Evolutionary conservation across 2,888 invertebrate species (phyloP), one percentile per base, ranked within the genome.

Genomic region (Yponomeuta cagnagella): DNA sequence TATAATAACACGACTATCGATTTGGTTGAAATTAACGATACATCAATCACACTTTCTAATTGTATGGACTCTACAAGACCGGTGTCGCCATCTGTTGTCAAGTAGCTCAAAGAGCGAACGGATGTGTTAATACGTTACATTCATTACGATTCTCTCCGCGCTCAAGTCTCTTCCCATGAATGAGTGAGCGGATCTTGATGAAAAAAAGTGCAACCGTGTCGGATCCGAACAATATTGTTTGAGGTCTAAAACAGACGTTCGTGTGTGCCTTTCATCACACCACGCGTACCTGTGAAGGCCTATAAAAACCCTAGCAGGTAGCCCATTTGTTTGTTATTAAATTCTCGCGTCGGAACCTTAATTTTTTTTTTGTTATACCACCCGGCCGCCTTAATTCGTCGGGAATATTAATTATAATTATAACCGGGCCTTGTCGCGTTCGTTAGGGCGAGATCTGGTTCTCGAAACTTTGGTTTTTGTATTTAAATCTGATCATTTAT

Each of bases 371-470:
- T 78, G 52, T 67, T 70, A 52, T 12, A 73, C 70, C 79, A 67
- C 80, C 82, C 89, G 85, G 84, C 89, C 89, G 87, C 85, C 88
- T 89, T 91, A 88, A 90, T 90, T 88, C 89, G 87, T 89, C 89
- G 88, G 89, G 92, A 91, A 89, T 92, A 92, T 92, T 92, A 92
- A 92, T 92, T 92, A 92, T 90, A 90, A 90, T 92, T 92, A 90
- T 91, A 90, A 91, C 88, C 91, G 89, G 87, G 82, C 80, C 79
- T 88, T 88, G 85, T 85, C 88, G 87, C 85, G 86, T 87, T 87
- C 84, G 84, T 84, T 86, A 84, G 84, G 86, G 84, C 85, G 85
- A 82, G 79, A 81, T 80, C 83, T 58, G 74, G 80, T 58, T 58
- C 84, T 83, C 84, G 31, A 82, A 82, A 83, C 83, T 87, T 88